These are phyloP conservation scores for Calameuta filiformis DNA, from an alignment of 2,888 invertebrate species.

Conservation along the genomic window DNA sequence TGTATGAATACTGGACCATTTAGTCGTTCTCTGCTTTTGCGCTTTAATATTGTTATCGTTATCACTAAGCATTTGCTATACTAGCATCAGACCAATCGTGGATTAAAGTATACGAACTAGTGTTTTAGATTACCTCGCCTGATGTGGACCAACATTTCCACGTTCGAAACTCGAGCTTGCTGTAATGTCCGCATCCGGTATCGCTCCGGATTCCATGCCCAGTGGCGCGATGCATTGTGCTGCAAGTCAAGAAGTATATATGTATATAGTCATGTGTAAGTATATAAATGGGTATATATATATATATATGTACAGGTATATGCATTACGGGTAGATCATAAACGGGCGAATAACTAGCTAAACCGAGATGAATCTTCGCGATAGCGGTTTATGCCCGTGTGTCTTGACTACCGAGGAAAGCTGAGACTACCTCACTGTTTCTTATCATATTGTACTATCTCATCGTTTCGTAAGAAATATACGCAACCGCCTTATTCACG, in stretches of 20 bases:
- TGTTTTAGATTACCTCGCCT: constrained; percentile 70
- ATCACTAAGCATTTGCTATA: not conserved
- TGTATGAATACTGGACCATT: not conserved
- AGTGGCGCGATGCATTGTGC: constrained; percentile 72
- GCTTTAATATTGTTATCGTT: not conserved
- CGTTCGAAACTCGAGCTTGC: constrained; percentile 75
- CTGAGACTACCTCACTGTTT: constrained; percentile 21
- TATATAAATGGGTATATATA: not conserved
- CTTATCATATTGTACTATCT: constrained; percentile 47
- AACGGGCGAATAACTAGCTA: constrained; percentile 57
- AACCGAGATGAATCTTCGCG: constrained; percentile 51
- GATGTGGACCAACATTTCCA: constrained; percentile 74
- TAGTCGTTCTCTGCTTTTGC: not conserved
- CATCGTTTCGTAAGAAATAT: constrained; percentile 48
- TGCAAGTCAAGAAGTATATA: constrained; percentile 49
- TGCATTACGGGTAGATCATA: constrained; percentile 50
- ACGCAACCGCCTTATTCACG: constrained; percentile 27
- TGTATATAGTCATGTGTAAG: not conserved
- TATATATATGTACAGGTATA: constrained; percentile 6
- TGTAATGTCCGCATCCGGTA: constrained; percentile 72
- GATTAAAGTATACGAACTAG: not conserved
- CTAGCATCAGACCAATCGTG: not conserved
- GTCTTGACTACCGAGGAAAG: constrained; percentile 30
- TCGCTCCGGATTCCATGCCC: constrained; percentile 75
- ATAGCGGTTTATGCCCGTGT: constrained; percentile 44